A percentile compares a stretch with the other conserved stretches of the same genome.
Conservation (phyloP, 1,140 invertebrate species). For the Drosophila pseudoobscura region DNA sequence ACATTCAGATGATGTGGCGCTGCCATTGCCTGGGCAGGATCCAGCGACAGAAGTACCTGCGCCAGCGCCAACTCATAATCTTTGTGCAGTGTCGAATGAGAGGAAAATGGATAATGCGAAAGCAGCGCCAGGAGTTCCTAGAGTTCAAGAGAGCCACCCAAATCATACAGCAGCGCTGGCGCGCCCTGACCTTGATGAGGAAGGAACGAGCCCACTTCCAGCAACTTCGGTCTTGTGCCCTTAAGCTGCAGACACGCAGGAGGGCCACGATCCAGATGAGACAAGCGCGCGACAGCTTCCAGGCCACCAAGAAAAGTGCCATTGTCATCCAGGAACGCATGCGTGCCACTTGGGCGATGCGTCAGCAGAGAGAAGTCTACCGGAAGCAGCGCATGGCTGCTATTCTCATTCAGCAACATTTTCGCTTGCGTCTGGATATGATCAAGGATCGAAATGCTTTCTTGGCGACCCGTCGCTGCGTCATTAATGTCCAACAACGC, state of each 20-base stretch:
- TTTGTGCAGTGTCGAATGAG: slow-evolving; percentile 68
- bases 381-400: slow-evolving; percentile 8
- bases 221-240: neutral
- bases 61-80: slow-evolving; percentile 36
- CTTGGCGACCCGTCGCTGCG: slow-evolving; percentile 26
- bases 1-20: slow-evolving; percentile 66
- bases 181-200: slow-evolving; percentile 70
- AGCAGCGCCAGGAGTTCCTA: slow-evolving; percentile 31
- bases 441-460: slow-evolving; percentile 49
- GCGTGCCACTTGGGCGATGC: slow-evolving; percentile 37
- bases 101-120: slow-evolving; percentile 51
- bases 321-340: slow-evolving; percentile 21
- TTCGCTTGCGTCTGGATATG: slow-evolving; percentile 51
- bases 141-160: slow-evolving; percentile 72
- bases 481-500: slow-evolving; percentile 48
- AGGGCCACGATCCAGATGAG: slow-evolving; percentile 76
- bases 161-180: slow-evolving; percentile 84
- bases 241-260: slow-evolving; percentile 82
- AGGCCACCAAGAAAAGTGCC: neutral
- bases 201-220: slow-evolving; percentile 50
- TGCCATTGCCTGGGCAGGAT: slow-evolving; percentile 17
- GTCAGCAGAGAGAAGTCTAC: slow-evolving; percentile 7
- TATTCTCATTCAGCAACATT: slow-evolving; percentile 72
- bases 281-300: slow-evolving; percentile 37
- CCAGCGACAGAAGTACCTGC: slow-evolving; percentile 33